Conservation (phyloP, 2,888 invertebrate species). For the Nasonovia ribisnigri region DNA sequence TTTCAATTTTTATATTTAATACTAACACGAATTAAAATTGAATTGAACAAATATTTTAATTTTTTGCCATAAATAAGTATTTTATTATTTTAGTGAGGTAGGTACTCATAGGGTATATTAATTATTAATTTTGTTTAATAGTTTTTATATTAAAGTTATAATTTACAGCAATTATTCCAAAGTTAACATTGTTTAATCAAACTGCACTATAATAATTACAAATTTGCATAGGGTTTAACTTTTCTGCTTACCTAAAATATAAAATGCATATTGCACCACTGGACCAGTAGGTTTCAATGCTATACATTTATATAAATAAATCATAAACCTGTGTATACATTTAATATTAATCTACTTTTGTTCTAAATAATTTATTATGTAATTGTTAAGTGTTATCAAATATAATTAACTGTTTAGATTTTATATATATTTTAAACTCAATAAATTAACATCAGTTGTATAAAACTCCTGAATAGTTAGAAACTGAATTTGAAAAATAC, state of each 20-base stretch:
- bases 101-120: not conserved
- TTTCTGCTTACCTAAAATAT: not conserved
- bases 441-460: not conserved
- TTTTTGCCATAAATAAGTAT: not conserved
- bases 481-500: not conserved
- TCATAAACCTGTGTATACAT: not conserved
- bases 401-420: not conserved
- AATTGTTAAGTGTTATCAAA: not conserved
- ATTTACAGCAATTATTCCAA: not conserved
- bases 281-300: not conserved
- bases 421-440: not conserved
- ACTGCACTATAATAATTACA: not conserved
- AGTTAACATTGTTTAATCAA: not conserved
- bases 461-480: not conserved
- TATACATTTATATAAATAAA: not conserved
- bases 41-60: not conserved
- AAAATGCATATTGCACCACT: not conserved
- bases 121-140: not conserved
- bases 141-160: not conserved
- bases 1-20: not conserved
- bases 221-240: not conserved
- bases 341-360: not conserved
- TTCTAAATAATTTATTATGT: not conserved
- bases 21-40: not conserved
- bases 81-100: not conserved